phyloP scores from a whole-genome alignment of 2,888 invertebrate genomes.

The Acronicta alni region DNA sequence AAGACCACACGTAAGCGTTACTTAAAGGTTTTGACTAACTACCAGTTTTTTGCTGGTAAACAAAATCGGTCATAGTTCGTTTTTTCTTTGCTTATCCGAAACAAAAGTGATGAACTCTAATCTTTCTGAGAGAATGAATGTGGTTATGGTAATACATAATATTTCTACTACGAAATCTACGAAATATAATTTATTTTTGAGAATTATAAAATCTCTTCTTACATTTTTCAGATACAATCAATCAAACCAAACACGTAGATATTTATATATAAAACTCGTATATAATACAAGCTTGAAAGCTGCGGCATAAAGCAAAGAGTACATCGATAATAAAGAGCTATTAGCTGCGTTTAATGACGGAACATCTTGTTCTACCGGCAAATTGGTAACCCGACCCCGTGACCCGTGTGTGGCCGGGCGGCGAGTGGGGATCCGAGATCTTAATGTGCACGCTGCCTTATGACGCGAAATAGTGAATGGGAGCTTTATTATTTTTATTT shows the following conservation, averaged over 20 bases:
- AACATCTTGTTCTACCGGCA: conserved; percentile 67
- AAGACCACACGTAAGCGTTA: conserved; percentile 77
- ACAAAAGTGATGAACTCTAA: no score
- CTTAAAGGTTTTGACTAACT: conserved; percentile 41
- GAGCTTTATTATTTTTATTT: conserved; percentile 13
- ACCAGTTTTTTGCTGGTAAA: conserved; percentile 46
- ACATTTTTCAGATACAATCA: background rate
- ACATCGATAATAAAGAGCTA: conserved; percentile 57
- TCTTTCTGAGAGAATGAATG: no score
- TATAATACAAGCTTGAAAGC: conserved; percentile 12
- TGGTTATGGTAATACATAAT: no score
- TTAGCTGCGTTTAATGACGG: conserved; percentile 62
- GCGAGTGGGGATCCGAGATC: conserved; percentile 27
- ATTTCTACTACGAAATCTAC: no score
- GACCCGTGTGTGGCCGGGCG: conserved; percentile 56
- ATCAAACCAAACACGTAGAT: conserved; percentile 17
- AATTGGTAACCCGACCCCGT: conserved; percentile 80
- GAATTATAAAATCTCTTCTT: no score
- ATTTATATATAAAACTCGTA: conserved; percentile 2
- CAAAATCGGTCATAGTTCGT: conserved; percentile 13
- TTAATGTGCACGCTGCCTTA: conserved; percentile 46
- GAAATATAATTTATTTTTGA: no score
- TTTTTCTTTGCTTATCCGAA: no score
- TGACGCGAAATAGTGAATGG: conserved; percentile 33
- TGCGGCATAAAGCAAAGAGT: conserved; percentile 45